Evolutionary conservation across 1,140 invertebrate genomes (phyloP), one percentile per base, ranked within the genome.

Genomic region (Leptopilina boulardi): DNA sequence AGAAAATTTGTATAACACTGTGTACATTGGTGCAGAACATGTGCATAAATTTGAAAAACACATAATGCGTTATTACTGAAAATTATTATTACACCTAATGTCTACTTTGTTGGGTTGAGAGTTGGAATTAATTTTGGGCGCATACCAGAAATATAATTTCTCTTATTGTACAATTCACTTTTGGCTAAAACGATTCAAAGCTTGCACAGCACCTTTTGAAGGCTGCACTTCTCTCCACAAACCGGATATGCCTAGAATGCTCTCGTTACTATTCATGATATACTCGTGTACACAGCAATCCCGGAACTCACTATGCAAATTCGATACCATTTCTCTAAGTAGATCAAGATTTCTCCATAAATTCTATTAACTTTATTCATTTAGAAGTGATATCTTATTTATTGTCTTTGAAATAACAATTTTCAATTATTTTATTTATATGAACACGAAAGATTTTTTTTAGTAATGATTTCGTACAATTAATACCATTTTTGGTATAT

Each of bases 181-280:
- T n/a, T 15, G 23, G 11, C 23, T n/a, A 66, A 9, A 15, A 21
- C 21, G 23, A 66, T 66, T 66, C 26, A 30, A 30, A 30, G 26
- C 26, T 66, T 66, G 21, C 59, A 66, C 59, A 51, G 15, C n/a
- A 30, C 26, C 59, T 66, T 66, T 66, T 66, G 59, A 66, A 66
- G 59, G 3, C 23, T 66, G 59, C 23, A 66, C 11, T 66, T 66
- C 59, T 66, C 59, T 66, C 26, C 59, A 26, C 3, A 13, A 30
- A 66, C 26, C 59, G 23, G 4, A 66, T 66, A 23, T 34, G 13
- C 59, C 59, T 66, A 66, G 59, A 66, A 66, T 66, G 59, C 26
- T 66, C 26, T 66, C 59, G 21, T 66, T 66, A 66, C 59, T 66
- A 30, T 66, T 66, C 59, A 66, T 66, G 11, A 23, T 66, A 66